These are phyloP conservation scores for Chrysochloris asiatica DNA, from an alignment of 2,113 vertebrate genomes.

Conservation along the genomic window DNA sequence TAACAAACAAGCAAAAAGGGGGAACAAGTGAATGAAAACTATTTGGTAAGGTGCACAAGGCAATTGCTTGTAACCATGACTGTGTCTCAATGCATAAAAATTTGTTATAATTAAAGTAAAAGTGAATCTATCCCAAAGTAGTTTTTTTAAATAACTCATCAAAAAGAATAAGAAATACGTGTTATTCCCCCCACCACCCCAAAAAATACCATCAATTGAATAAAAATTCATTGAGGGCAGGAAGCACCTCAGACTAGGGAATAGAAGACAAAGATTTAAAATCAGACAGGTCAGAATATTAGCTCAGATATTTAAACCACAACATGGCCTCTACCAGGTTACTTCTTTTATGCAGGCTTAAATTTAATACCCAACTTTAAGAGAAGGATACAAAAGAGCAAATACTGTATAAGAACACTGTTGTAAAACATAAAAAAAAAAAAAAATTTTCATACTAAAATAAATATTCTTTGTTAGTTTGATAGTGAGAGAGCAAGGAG, in stretches of 20 bases:
- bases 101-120: slow-evolving; percentile 27
- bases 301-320: slow-evolving; percentile 9
- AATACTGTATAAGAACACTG: too few species aligned
- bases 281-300: slow-evolving; percentile 7
- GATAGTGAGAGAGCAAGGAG: too few species aligned
- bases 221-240: neutral
- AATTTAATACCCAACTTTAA: neutral
- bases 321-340: neutral
- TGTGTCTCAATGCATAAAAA: slow-evolving; percentile 37
- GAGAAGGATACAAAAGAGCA: too few species aligned
- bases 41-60: neutral
- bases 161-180: neutral
- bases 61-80: neutral
- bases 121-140: slow-evolving; percentile 3
- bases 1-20: neutral
- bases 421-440: too few species aligned
- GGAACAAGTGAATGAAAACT: slow-evolving; percentile 9
- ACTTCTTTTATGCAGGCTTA: neutral
- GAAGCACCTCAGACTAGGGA: neutral
- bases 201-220: slow-evolving; percentile 31
- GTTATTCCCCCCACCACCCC: slow-evolving; percentile 38
- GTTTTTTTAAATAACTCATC: slow-evolving; percentile 23
- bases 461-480: too few species aligned
- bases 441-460: too few species aligned
- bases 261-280: slow-evolving; percentile 20